These are phyloP conservation scores for Amphimedon queenslandica DNA, from an alignment of 37 sponge, comb jelly and placozoan genomes.

Conservation along the genomic window DNA sequence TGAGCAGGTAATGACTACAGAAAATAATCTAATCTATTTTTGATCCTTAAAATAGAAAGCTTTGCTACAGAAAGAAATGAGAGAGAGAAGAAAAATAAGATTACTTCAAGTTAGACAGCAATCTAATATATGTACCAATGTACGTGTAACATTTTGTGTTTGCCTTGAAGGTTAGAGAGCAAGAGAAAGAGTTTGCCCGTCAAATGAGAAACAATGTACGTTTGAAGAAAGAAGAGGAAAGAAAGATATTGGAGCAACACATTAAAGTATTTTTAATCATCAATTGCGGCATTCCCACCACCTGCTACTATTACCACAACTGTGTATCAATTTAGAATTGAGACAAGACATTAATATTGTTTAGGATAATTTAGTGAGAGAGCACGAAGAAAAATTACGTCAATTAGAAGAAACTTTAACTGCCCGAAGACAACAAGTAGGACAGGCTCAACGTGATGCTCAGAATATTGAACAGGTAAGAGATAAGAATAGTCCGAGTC, in stretches of 20 bases:
- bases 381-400: slow-evolving; percentile 33
- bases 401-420: slow-evolving; percentile 32
- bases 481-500: background rate
- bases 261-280: slow-evolving; percentile 12
- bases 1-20: slow-evolving; percentile 58
- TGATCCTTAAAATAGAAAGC: background rate
- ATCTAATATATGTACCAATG: background rate
- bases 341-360: slow-evolving; percentile 7
- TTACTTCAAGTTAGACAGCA: slow-evolving; percentile 43
- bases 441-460: slow-evolving; percentile 48
- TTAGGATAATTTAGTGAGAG: no score
- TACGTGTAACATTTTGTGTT: background rate
- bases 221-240: slow-evolving; percentile 24
- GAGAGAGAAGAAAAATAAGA: slow-evolving; percentile 41
- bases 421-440: slow-evolving; percentile 8
- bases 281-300: no score
- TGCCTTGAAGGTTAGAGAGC: slow-evolving; percentile 22
- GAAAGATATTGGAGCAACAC: slow-evolving; percentile 24
- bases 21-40: background rate
- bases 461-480: slow-evolving; percentile 17
- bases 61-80: slow-evolving; percentile 21
- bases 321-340: no score
- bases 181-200: slow-evolving; percentile 46
- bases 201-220: slow-evolving; percentile 15
- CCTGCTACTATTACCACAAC: no score